Base-by-base conservation (phyloP, 1,140 invertebrate genomes). In the Lordiphosa clarofinis region DNA sequence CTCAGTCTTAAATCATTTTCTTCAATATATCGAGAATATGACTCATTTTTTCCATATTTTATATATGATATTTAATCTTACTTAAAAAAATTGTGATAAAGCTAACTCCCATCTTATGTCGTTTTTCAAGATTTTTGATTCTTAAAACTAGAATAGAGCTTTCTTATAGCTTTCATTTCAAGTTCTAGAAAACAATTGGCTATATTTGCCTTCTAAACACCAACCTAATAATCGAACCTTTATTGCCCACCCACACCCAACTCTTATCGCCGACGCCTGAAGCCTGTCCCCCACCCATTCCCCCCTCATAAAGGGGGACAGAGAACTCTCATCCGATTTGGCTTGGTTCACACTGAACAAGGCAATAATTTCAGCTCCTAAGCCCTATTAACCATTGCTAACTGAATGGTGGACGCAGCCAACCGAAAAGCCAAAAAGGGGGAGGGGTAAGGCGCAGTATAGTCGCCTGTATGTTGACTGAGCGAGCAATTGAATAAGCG, bases 321-420 rank as follows among this genome's bases (percentile, higher is more conserved):
- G 33, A 52, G 37, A 55, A 44, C 62, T 71, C 81, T 82, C 78
- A 82, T 84, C 78, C 73, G 78, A 86, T 84, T 84, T 84, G 74
- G 79, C 73, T 76, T 84, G 79, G 69, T 84, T 84, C 79, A 78
- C 79, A 86, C 79, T 86, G 79, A 84, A 86, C 78, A 84, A 84
- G 78, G 79, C 73, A 84, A 86, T 84, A 84, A 84, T 86, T 84
- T 84, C 73, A 86, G 79, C 73, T 86, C 70, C 78, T 84, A 79
- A 86, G 78, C 79, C 78, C 78, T 84, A 84, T 84, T 84, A 84
- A 86, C 79, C 79, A 84, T 78, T 84, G 69, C 79, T 78, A 84
- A 84, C 73, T 69, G 78, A 82, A 84, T 84, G 78, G 78, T 73
- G 73, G 64, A 82, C 65, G 78, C 78, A 84, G 42, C 63, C 76